phyloP scores from a whole-genome alignment of 92 coral and sea anemone genomes.

The Umimayanthus kanabou region DNA sequence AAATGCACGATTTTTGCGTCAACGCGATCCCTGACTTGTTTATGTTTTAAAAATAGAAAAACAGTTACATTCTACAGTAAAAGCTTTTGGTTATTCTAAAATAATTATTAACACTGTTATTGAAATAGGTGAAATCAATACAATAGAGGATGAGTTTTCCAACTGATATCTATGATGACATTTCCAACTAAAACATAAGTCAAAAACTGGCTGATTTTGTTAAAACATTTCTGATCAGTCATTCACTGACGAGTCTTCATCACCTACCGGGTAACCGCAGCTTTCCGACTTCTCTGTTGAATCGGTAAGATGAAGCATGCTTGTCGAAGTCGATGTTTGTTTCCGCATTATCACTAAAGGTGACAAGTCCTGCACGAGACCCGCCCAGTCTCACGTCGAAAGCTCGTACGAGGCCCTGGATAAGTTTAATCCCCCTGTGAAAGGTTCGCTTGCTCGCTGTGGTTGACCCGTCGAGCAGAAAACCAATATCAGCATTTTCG shows the following conservation, averaged over 20 bases:
- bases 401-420: slow-evolving; percentile 1
- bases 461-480: slow-evolving; percentile 23
- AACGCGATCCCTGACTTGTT: too few relatives aligned
- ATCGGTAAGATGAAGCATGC: not conserved
- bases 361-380: slow-evolving; percentile 36
- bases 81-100: too few relatives aligned
- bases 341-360: slow-evolving; percentile 4
- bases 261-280: not conserved
- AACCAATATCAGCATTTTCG: slow-evolving; percentile 23
- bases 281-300: slow-evolving; percentile 19
- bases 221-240: not conserved
- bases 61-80: too few relatives aligned
- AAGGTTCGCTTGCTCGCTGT: not conserved
- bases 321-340: slow-evolving; percentile 23
- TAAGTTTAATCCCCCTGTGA: not conserved
- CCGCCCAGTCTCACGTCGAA: slow-evolving; percentile 13
- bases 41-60: too few relatives aligned
- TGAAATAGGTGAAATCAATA: too few relatives aligned
- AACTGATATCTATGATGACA: too few relatives aligned
- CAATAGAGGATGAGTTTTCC: too few relatives aligned
- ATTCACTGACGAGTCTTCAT: not conserved
- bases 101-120: too few relatives aligned
- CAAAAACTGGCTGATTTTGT: too few relatives aligned
- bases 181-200: too few relatives aligned
- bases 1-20: too few relatives aligned